Conservation (phyloP, 2,113 vertebrate genomes). For the Shinisaurus crocodilurus region DNA sequence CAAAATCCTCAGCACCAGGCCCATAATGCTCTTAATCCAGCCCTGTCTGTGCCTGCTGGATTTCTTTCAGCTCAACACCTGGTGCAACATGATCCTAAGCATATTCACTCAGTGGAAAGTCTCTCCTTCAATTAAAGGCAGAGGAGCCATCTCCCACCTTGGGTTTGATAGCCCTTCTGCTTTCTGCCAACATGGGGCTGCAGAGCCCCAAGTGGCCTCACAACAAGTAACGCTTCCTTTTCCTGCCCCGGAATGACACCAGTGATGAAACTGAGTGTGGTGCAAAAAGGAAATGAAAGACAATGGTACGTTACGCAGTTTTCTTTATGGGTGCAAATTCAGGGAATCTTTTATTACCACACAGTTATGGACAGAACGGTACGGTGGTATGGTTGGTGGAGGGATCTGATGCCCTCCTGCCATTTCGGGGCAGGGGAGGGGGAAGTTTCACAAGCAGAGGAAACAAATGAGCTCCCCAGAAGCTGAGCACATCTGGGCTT, state of each 20-base stretch:
- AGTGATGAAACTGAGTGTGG: background rate
- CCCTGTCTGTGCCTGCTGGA: background rate
- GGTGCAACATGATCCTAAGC: background rate
- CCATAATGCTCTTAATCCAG: too few relatives aligned
- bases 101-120: background rate
- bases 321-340: too few relatives aligned
- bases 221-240: background rate
- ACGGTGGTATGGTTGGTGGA: too few relatives aligned
- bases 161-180: background rate
- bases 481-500: background rate
- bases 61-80: background rate
- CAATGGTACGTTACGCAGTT: background rate
- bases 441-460: background rate
- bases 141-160: background rate
- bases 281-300: background rate
- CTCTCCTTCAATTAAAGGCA: too few relatives aligned
- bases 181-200: background rate
- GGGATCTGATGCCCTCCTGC: background rate
- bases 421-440: background rate
- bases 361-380: background rate
- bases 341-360: background rate
- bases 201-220: background rate
- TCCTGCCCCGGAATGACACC: background rate
- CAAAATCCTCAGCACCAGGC: too few relatives aligned
- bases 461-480: background rate